Base-by-base conservation (phyloP, 2,113 vertebrate species). In the Microtus pennsylvanicus region DNA sequence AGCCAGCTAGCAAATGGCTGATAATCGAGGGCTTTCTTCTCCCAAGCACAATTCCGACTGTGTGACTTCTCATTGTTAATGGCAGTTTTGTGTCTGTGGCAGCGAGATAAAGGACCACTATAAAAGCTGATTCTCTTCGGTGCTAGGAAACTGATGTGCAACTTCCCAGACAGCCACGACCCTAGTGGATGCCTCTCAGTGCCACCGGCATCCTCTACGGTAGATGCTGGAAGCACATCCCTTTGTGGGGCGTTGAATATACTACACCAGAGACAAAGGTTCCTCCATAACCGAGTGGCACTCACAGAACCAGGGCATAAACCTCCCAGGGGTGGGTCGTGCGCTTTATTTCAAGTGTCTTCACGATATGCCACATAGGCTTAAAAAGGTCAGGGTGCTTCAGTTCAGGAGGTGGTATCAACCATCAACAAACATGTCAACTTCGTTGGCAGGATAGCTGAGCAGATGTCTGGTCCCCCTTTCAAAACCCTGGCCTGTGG, bases 101-200 rank as follows among this genome's bases (percentile, higher is more conserved):
- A 94, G 94, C 47, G 61, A 94, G 95, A 97, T 97, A 98, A 98
- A 96, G 98, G 98, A 97, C 95, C 97, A 97, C 92, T 96, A 74
- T 94, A 96, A 93, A 97, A 69, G 75, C 94, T 83, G 72, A 74
- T 98, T 98, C 85, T 93, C 87, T 97, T 93, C 6, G 47, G 96
- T 96, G 96, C 96, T 96, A 93, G 77, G 47, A 77, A 93, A 89
- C 77, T 65, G 55, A 94, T 16, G 76, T 30, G 0, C 0, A 0
- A 85, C 5, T 67, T 96, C 45, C 76, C 86, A 93, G 70, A 75
- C 10, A 76, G 38, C 50, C 83, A n/a, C 19, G 21, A 89, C 55
- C 11, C 17, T 28, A 70, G 28, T 17, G 47, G 78, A 11, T 0
- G 13, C 22, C 85, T 74, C 47, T 67, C 21, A 93, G 45, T 50